Evolutionary conservation across 1,140 invertebrate species (phyloP).

Genomic region (Dendroctonus ponderosae): DNA sequence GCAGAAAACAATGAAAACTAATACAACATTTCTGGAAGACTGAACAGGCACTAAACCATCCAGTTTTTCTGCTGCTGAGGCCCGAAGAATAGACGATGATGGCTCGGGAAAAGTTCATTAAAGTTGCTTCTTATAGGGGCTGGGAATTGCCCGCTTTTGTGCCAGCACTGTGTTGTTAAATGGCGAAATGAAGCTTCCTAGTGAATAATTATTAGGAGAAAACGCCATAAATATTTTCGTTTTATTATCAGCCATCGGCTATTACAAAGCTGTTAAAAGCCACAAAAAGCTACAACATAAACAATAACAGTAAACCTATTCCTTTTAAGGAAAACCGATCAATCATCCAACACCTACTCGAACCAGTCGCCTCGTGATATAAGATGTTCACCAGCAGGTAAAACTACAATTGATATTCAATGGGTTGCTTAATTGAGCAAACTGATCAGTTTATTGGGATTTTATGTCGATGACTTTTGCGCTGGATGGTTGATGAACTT

Average conservation of each 20-base stretch:
- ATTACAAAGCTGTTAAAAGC: background rate
- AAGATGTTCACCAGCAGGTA: background rate
- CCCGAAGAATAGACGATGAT: too few species aligned
- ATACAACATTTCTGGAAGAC: too few species aligned
- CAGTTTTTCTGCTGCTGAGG: too few species aligned
- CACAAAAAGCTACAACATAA: conserved; percentile 5
- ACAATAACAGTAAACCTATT: conserved; percentile 4
- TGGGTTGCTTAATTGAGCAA: background rate
- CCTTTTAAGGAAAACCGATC: conserved; percentile 1
- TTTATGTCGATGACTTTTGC: too few species aligned
- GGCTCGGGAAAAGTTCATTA: too few species aligned
- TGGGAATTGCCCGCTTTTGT: too few species aligned
- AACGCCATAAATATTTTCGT: too few species aligned
- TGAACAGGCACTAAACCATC: too few species aligned
- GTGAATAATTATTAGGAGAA: background rate
- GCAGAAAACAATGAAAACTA: too few species aligned
- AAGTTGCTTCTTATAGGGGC: too few species aligned
- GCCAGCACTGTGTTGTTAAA: background rate
- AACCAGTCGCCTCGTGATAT: background rate
- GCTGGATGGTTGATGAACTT: too few species aligned
- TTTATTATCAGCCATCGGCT: too few species aligned
- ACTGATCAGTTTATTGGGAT: background rate
- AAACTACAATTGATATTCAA: conserved; percentile 3
- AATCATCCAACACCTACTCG: conserved; percentile 6
- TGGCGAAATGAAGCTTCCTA: background rate